A percentile compares a stretch with the other conserved stretches of the same genome.
Evolutionary conservation across 2,888 invertebrate species (phyloP).

Genomic region (Lycophotia porphyrea): DNA sequence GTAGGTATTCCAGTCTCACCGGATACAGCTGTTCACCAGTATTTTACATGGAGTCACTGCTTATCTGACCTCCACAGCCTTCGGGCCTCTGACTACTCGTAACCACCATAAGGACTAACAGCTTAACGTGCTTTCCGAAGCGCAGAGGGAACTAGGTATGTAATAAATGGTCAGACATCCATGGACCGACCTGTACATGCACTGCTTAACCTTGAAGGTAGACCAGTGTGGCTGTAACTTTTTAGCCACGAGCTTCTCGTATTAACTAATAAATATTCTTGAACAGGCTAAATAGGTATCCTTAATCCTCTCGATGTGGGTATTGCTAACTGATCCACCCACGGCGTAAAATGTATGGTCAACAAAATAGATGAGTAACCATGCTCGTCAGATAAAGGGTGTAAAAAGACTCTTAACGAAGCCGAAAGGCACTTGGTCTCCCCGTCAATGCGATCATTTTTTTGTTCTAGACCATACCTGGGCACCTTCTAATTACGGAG

Average conservation of each 20-base stretch:
- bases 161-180: neutral
- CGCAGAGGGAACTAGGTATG: neutral
- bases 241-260: neutral
- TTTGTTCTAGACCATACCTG: too few relatives aligned
- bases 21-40: neutral
- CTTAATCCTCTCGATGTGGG: neutral
- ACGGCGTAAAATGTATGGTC: neutral
- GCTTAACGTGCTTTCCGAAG: neutral
- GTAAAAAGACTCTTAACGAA: too few relatives aligned
- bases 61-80: neutral
- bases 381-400: too few relatives aligned
- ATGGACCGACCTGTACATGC: neutral
- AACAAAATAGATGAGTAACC: too few relatives aligned
- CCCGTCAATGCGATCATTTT: too few relatives aligned
- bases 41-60: neutral
- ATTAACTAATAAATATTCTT: neutral
- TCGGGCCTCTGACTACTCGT: neutral
- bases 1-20: neutral
- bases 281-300: neutral
- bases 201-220: neutral
- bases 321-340: neutral
- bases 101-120: neutral
- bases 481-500: too few relatives aligned
- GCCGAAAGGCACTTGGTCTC: too few relatives aligned
- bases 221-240: neutral